phyloP scores from a whole-genome alignment of 2,888 invertebrate species.

The Loripinus fragilis region DNA sequence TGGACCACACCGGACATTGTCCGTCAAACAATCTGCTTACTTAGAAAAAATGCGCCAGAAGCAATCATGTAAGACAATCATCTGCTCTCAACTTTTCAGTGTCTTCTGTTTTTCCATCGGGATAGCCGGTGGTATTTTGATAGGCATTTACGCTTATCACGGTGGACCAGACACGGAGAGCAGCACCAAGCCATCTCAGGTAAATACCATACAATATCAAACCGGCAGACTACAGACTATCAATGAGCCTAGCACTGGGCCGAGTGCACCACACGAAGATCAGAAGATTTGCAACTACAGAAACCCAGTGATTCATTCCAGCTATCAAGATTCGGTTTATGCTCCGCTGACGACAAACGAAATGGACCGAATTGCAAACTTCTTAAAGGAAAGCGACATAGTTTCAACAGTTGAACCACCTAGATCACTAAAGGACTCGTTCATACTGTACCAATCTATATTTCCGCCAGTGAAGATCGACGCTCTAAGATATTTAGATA shows the following conservation, averaged over 20 bases:
- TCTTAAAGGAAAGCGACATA: conserved; percentile 34
- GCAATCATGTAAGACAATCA: neutral
- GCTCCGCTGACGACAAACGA: conserved; percentile 58
- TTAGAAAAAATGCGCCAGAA: neutral
- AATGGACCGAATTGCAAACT: conserved; percentile 53
- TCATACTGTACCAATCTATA: conserved; percentile 59
- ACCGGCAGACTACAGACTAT: neutral
- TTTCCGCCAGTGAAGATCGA: conserved; percentile 57
- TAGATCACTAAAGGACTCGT: conserved; percentile 49
- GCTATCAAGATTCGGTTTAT: conserved; percentile 51
- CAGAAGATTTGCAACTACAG: conserved; percentile 31
- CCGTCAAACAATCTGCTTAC: no score
- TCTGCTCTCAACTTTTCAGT: conserved; percentile 35
- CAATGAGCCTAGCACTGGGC: conserved; percentile 4
- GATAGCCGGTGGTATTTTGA: conserved; percentile 47
- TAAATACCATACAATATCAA: neutral
- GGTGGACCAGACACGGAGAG: conserved; percentile 16
- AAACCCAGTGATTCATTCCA: conserved; percentile 37
- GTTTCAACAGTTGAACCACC: conserved; percentile 44
- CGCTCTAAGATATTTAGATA: conserved; percentile 57
- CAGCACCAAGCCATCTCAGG: neutral
- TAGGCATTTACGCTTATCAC: conserved; percentile 55
- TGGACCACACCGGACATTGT: neutral
- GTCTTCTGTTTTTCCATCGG: conserved; percentile 50
- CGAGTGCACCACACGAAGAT: neutral